Evolutionary conservation across 1,140 invertebrate genomes (phyloP), one percentile per base, ranked within the genome.

Genomic region (Telenomus remus): DNA sequence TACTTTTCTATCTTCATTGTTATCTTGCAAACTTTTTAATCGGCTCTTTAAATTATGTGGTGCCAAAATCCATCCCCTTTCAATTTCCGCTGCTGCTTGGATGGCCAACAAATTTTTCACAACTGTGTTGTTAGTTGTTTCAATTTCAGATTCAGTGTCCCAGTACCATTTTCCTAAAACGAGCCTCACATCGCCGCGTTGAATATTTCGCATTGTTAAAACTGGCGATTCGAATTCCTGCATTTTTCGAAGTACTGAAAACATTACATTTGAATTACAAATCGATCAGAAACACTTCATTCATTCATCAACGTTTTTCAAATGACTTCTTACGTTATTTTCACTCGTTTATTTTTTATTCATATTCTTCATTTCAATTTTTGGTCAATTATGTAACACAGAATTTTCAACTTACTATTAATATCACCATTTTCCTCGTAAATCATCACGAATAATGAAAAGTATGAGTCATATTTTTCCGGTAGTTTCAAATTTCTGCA

Each of bases 221-320:
- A 95, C 96, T 9, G 97, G 97, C 65, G 96, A 97, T 90, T 99
- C 97, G 91, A 97, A 99, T 83, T 98, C 93, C 88, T 98, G 95
- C 16, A 99, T 87, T 84, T 95, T 95, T 61, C 97, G 91, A 44
- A 97, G 85, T 85, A 97, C 92, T 90, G 90, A 89, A 89, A 10
- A 43, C 6, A 43, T n/a, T n/a, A n/a, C n/a, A n/a, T n/a, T n/a
- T n/a, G n/a, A n/a, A n/a, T n/a, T n/a, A n/a, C n/a, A n/a, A n/a
- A n/a, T n/a, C n/a, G n/a, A n/a, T n/a, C n/a, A n/a, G n/a, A n/a
- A n/a, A n/a, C n/a, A n/a, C n/a, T n/a, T n/a, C n/a, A n/a, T n/a
- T n/a, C n/a, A n/a, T n/a, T n/a, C n/a, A n/a, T n/a, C n/a, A n/a
- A n/a, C n/a, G n/a, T n/a, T n/a, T n/a, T n/a, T n/a, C n/a, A n/a